phyloP scores from a whole-genome alignment of 2,797 vertebrate genomes.

The Pachyuromys duprasi region DNA sequence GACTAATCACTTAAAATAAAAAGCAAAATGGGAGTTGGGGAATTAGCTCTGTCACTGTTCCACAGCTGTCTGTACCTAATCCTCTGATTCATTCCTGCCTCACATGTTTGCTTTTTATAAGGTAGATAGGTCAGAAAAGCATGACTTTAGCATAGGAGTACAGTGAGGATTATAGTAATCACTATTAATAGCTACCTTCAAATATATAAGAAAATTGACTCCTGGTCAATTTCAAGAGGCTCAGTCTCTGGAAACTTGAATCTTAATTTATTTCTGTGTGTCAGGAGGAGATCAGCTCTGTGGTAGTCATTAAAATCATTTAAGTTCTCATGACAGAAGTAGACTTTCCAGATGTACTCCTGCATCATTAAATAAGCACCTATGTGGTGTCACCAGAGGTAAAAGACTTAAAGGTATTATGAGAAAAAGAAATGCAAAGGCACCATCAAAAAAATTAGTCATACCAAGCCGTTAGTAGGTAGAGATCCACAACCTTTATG shows the following conservation, averaged over 20 bases:
- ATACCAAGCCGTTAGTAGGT: not conserved
- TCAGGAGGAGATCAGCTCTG: not conserved
- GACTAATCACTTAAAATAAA: constrained; percentile 24
- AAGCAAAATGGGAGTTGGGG: constrained; percentile 2
- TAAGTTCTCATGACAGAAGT: constrained; percentile 32
- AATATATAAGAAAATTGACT: constrained; percentile 36
- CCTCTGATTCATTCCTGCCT: constrained; percentile 5
- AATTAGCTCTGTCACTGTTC: constrained; percentile 27
- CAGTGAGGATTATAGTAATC: constrained; percentile 31
- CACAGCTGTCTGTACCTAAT: not conserved
- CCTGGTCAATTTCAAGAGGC: constrained; percentile 36
- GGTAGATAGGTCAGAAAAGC: constrained; percentile 12
- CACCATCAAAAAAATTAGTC: constrained; percentile 37
- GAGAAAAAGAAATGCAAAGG: constrained; percentile 56
- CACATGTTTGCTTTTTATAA: constrained; percentile 19
- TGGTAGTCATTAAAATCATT: constrained; percentile 41
- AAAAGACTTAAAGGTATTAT: constrained; percentile 32
- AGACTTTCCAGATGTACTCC: not conserved
- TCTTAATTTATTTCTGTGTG: not conserved
- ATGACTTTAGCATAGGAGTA: not conserved
- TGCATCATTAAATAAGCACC: constrained; percentile 61
- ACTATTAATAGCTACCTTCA: constrained; percentile 45
- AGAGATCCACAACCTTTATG: constrained; percentile 6
- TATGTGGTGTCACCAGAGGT: constrained; percentile 1
- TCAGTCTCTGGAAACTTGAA: constrained; percentile 22